A percentile compares a stretch with the other conserved stretches of the same genome.
phyloP scores from a whole-genome alignment of 2,113 vertebrate species.

The Suricata suricatta region DNA sequence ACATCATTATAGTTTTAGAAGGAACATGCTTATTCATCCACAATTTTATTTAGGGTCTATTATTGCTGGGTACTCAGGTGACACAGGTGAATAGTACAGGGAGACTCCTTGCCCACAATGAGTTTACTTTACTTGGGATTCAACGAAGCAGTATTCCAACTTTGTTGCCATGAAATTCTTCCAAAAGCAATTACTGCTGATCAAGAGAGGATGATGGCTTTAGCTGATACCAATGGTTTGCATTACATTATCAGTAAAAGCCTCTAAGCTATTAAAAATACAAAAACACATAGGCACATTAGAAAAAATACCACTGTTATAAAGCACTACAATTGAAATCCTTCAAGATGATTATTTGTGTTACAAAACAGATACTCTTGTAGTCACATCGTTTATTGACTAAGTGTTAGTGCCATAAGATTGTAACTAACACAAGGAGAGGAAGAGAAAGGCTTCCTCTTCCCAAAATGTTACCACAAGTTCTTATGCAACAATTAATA shows the following conservation, averaged over 20 bases:
- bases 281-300: not conserved
- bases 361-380: not conserved
- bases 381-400: not conserved
- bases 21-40: not conserved
- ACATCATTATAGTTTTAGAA: not conserved
- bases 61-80: not conserved
- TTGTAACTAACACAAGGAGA: slow-evolving; percentile 34
- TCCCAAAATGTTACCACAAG: slow-evolving; percentile 24
- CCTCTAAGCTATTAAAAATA: not conserved
- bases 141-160: not conserved
- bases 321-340: slow-evolving; percentile 35
- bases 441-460: not conserved
- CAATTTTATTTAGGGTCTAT: not conserved
- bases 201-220: not conserved
- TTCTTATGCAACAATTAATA: not conserved
- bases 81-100: not conserved
- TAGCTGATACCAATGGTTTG: not conserved
- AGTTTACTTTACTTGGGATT: not conserved
- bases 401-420: not conserved
- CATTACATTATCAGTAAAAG: not conserved
- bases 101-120: not conserved
- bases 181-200: not conserved
- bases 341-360: not conserved
- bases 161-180: not conserved
- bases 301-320: not conserved